phyloP scores from a whole-genome alignment of 2,888 invertebrate species.

The Apantesis nais region DNA sequence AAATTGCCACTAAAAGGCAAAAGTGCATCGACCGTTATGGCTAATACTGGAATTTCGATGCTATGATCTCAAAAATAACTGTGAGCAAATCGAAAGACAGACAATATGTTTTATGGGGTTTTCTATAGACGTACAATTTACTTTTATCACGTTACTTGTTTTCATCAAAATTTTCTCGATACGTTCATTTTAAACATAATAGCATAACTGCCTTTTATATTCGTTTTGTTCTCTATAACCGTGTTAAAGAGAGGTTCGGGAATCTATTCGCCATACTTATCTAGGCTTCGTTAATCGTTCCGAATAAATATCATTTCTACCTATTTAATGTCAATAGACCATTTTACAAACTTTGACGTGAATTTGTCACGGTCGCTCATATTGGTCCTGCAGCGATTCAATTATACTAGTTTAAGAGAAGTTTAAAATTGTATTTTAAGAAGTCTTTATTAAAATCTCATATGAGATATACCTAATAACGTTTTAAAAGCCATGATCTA shows the following conservation, averaged over 20 bases:
- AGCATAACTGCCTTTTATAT: not conserved
- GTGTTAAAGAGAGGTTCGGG: not conserved
- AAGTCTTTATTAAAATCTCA: conserved; percentile 21
- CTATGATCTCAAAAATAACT: not conserved
- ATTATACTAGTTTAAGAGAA: conserved; percentile 47
- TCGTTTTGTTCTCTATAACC: not conserved
- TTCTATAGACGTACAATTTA: not conserved
- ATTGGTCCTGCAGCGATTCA: conserved; percentile 28
- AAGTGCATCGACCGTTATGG: not conserved
- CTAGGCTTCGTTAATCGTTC: not conserved
- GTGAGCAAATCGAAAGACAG: not conserved
- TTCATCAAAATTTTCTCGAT: not conserved
- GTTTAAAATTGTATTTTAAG: conserved; percentile 42
- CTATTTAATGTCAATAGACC: not conserved
- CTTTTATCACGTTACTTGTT: not conserved
- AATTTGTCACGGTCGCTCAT: conserved; percentile 13
- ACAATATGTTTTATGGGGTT: not conserved
- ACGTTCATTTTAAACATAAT: not conserved
- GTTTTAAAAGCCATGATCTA: conserved; percentile 39
- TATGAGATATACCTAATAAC: conserved; percentile 30
- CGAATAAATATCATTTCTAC: not conserved
- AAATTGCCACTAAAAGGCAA: not conserved
- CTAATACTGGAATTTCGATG: not conserved
- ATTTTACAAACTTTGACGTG: not conserved
- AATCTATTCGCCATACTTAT: not conserved